Percentiles rank a stretch among this genome's conserved stretches.
Evolutionary conservation across 2,113 vertebrate species (phyloP).

Genomic region (Polyodon spathula): DNA sequence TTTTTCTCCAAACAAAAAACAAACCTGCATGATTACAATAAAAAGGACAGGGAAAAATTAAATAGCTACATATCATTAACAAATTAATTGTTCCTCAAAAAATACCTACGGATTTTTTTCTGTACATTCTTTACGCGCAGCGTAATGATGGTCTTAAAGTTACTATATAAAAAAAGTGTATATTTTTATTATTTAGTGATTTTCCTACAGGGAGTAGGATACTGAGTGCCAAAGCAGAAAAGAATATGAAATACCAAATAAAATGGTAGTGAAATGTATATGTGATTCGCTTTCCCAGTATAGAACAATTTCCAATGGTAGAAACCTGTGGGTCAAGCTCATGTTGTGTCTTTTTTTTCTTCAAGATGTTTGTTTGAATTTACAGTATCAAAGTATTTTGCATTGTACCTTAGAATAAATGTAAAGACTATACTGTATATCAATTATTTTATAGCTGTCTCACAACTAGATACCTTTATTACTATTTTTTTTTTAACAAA

Average conservation of each 20-base stretch:
- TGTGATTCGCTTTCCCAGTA: conserved; percentile 32
- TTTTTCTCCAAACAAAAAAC: conserved; percentile 78
- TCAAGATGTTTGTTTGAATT: conserved; percentile 3
- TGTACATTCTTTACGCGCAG: conserved; percentile 99
- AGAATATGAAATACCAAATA: conserved; percentile 65
- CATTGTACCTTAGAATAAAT: too few species aligned
- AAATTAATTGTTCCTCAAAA: conserved; percentile 99
- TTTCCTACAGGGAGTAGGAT: conserved; percentile 84
- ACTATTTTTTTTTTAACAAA: too few species aligned
- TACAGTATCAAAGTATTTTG: too few species aligned
- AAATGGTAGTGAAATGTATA: conserved; percentile 68
- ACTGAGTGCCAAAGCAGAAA: conserved; percentile 71
- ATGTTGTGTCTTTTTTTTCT: background rate
- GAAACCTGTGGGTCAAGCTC: conserved; percentile 8
- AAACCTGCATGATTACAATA: conserved; percentile 87
- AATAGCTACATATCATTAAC: conserved; percentile 99
- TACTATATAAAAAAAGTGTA: conserved; percentile 88
- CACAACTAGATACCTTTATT: conserved; percentile 18
- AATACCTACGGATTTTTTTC: conserved; percentile 97
- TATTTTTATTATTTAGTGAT: conserved; percentile 65
- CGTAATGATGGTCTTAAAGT: conserved; percentile 99
- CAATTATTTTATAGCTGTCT: conserved; percentile 13
- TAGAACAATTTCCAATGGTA: conserved; percentile 10
- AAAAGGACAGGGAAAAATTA: conserved; percentile 93
- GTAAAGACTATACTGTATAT: too few species aligned